These are phyloP conservation scores for Drosophila cyrtoloma DNA, from an alignment of 2,888 invertebrate species.

Conservation along the genomic window DNA sequence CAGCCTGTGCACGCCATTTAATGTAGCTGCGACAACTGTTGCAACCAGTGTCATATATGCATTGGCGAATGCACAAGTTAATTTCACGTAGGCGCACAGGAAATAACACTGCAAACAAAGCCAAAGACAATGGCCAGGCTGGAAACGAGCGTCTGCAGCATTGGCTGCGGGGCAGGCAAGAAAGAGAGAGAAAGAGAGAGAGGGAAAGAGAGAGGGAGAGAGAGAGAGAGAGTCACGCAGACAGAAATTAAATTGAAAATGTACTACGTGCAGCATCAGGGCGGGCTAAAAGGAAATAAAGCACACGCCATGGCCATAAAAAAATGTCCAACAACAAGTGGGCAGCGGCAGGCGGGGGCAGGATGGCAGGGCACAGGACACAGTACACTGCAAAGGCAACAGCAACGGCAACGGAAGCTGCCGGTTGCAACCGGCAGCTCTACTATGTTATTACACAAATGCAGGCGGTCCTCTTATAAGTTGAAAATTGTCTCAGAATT, in stretches of 20 bases:
- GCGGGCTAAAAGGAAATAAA: conserved; percentile 70
- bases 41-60: conserved; percentile 37
- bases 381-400: conserved; percentile 21
- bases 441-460: conserved; percentile 72
- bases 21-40: conserved; percentile 21
- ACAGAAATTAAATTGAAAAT: conserved; percentile 79
- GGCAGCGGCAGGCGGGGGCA: conserved; percentile 43
- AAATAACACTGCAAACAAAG: conserved; percentile 76
- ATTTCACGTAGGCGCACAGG: conserved; percentile 71
- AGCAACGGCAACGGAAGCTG: conserved; percentile 45
- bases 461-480: conserved; percentile 63
- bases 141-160: conserved; percentile 47
- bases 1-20: conserved; percentile 53
- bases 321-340: conserved; percentile 70
- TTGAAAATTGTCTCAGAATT: conserved; percentile 77
- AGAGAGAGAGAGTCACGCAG: conserved; percentile 50
- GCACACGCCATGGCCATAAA: conserved; percentile 52
- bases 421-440: conserved; percentile 60
- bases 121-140: conserved; percentile 70
- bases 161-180: conserved; percentile 13
- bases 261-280: conserved; percentile 61
- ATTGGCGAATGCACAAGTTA: conserved; percentile 58
- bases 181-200: conserved; percentile 13
- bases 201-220: conserved; percentile 22
- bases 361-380: conserved; percentile 14